Percentiles rank a stretch among this genome's conserved stretches.
Evolutionary conservation across 1,140 invertebrate genomes (phyloP).

Genomic region (Ceratina australensis): DNA sequence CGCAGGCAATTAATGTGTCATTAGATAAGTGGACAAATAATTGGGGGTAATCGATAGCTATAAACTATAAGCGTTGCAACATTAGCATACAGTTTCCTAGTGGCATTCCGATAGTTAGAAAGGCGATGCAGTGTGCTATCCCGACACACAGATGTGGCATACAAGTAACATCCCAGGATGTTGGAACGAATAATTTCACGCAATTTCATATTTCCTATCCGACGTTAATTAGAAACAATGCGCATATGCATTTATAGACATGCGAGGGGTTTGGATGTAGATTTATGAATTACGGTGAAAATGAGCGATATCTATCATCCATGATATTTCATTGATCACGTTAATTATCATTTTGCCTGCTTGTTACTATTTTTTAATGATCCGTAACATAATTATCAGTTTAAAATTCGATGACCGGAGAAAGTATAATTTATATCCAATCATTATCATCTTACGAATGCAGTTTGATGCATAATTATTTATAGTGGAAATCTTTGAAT

Average conservation of each 20-base stretch:
- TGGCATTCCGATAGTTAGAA: slow-evolving; percentile 46
- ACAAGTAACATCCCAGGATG: slow-evolving; percentile 45
- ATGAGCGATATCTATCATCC: background rate
- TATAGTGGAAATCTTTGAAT: too few relatives aligned
- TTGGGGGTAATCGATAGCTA: slow-evolving; percentile 19
- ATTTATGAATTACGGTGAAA: slow-evolving; percentile 1
- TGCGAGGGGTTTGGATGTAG: background rate
- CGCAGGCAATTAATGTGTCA: slow-evolving; percentile 52
- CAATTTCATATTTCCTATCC: slow-evolving; percentile 6
- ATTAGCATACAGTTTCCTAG: slow-evolving; percentile 39
- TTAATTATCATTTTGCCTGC: background rate
- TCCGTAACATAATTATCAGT: too few relatives aligned
- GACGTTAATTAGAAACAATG: background rate
- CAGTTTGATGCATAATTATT: too few relatives aligned
- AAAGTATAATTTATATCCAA: too few relatives aligned
- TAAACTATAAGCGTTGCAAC: slow-evolving; percentile 41
- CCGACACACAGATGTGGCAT: slow-evolving; percentile 33
- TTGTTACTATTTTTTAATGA: too few relatives aligned
- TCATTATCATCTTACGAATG: too few relatives aligned
- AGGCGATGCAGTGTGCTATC: slow-evolving; percentile 15
- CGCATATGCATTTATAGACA: background rate
- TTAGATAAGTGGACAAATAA: slow-evolving; percentile 51
- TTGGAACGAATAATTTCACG: slow-evolving; percentile 25
- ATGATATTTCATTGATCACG: background rate
- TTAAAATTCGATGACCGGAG: too few relatives aligned